Evolutionary conservation across 2,888 invertebrate species (phyloP), one percentile per base, ranked within the genome.

Genomic region (Microdon myrmicae): DNA sequence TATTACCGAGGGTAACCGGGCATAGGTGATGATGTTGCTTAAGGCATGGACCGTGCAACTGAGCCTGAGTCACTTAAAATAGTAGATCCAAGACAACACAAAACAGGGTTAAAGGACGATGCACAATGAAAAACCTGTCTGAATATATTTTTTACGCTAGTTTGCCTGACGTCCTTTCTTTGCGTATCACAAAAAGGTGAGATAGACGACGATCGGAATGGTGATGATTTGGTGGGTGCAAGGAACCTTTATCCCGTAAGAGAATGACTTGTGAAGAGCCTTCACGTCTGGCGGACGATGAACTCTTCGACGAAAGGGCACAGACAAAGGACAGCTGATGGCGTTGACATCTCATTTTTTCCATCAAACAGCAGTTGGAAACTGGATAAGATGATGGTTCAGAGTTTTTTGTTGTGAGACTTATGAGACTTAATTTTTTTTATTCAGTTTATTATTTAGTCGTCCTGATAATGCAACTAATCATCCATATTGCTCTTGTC

Each of bases 281-380:
- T 64, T 64, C 64, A 53, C 22, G 58, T 47, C 37, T 35, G 58
- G n/a, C 64, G 64, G 64, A 58, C 64, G 51, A 64, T 64, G 64
- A 64, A 64, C 64, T 64, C 47, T 43, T 43, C 38, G 48, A 49
- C 14, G n/a, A n/a, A n/a, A n/a, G 41, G 37, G 47, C 58, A n/a
- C n/a, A 64, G 64, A 64, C 64, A n/a, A n/a, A n/a, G 51, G 64
- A 44, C 64, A 64, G 58, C 64, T 64, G 64, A 64, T 64, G 58
- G 64, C 58, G 58, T 64, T 64, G 64, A 64, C 64, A 64, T 58
- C 51, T 64, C 22, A 20, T 43, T 51, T 64, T 64, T 58, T 64
- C n/a, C 45, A 45, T 51, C 53, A 64, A 19, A 35, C 43, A 64
- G 61, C 61, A 61, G 58, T 58, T 53, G 58, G 49, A 54, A 44